Percentiles rank a stretch among this genome's conserved stretches.
Evolutionary conservation across 2,113 vertebrate species (phyloP).

Genomic region (Pimephales promelas): DNA sequence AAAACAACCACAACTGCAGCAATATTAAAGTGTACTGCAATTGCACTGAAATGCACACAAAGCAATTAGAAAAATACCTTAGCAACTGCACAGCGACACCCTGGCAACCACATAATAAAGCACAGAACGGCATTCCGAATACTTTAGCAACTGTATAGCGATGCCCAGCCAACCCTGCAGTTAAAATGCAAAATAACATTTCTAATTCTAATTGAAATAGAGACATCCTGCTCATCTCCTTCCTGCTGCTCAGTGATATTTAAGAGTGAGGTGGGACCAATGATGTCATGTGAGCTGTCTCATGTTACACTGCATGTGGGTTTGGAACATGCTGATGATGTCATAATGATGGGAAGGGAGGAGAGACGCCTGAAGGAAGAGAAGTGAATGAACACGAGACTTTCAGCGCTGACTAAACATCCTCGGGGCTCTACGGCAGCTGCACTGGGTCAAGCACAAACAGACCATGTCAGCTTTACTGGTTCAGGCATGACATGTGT

Average conservation of each 20-base stretch:
- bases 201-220: no score
- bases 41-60: no score
- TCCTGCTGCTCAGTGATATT: not conserved
- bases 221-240: not conserved
- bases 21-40: no score
- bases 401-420: not conserved
- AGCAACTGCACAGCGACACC: no score
- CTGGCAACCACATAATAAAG: not conserved
- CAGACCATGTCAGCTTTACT: not conserved
- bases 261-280: not conserved
- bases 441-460: not conserved
- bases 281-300: not conserved
- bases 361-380: not conserved
- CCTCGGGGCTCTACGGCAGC: constrained; percentile 2
- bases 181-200: no score
- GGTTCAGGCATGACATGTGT: not conserved
- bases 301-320: not conserved
- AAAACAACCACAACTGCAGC: no score
- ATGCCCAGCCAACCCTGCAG: no score
- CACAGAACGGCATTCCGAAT: not conserved
- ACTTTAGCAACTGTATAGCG: not conserved
- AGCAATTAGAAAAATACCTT: no score
- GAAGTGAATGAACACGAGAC: not conserved
- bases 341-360: not conserved
- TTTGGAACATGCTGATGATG: not conserved